Evolutionary conservation across 2,797 vertebrate species (phyloP).

Genomic region (Macropodus opercularis): DNA sequence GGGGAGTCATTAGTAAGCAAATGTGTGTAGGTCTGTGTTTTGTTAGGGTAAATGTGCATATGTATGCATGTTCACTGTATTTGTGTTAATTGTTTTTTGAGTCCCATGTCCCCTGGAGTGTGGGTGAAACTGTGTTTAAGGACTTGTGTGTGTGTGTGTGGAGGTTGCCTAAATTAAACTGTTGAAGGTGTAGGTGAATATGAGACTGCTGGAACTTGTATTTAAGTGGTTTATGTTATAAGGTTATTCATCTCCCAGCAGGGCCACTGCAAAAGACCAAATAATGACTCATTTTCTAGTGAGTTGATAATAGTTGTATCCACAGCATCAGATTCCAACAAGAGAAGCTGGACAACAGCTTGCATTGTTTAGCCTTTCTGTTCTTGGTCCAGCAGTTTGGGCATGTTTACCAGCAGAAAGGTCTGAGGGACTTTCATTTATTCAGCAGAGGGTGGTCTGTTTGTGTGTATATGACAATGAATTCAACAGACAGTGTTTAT

Average conservation of each 20-base stretch:
- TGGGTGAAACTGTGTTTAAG: constrained; percentile 30
- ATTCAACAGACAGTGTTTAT: constrained; percentile 60
- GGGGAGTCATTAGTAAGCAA: constrained; percentile 43
- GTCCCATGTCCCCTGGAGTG: constrained; percentile 41
- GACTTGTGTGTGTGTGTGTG: constrained; percentile 4
- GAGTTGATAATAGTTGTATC: constrained; percentile 64
- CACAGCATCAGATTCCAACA: constrained; percentile 29
- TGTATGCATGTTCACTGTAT: constrained; percentile 20
- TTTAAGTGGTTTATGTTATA: constrained; percentile 63
- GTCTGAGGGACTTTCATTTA: constrained; percentile 67
- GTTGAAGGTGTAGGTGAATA: constrained; percentile 63
- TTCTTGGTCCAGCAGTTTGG: constrained; percentile 56
- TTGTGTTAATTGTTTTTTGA: constrained; percentile 40
- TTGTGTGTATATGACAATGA: constrained; percentile 33
- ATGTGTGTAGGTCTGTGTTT: constrained; percentile 50
- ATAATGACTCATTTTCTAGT: constrained; percentile 68
- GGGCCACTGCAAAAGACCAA: constrained; percentile 69
- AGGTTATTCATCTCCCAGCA: constrained; percentile 67
- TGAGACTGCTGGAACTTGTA: constrained; percentile 51
- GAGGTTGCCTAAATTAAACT: constrained; percentile 64
- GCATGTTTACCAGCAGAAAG: constrained; percentile 66
- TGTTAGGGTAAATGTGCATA: constrained; percentile 35
- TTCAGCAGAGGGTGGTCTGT: constrained; percentile 49
- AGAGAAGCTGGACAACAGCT: constrained; percentile 26
- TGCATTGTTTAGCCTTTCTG: constrained; percentile 50